Conservation (phyloP, 92 coral and sea anemone species). For the Montipora capitata region DNA sequence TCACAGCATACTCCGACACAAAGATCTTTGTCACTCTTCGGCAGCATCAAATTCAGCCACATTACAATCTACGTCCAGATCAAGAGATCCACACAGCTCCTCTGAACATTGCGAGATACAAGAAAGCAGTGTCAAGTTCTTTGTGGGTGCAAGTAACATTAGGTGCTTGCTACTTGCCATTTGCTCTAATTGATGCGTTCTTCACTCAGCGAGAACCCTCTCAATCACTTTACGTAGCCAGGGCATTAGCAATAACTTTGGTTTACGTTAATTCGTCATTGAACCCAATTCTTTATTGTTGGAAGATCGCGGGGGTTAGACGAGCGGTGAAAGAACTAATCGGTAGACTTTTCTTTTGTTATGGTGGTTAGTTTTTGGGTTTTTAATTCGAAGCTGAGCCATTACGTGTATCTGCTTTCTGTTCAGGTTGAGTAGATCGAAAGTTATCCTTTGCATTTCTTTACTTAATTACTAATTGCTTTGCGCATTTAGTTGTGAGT, state of each 20-base stretch:
- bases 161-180: neutral
- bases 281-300: constrained; percentile 31
- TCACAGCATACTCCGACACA: neutral
- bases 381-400: no score
- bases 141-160: neutral
- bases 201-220: neutral
- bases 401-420: no score
- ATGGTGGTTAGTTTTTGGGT: no score
- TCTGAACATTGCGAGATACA: neutral
- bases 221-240: neutral
- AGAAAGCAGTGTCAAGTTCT: neutral
- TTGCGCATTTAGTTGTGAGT: no score
- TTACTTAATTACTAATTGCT: no score
- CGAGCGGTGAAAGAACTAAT: neutral
- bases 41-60: neutral
- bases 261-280: neutral
- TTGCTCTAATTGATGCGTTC: neutral
- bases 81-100: neutral
- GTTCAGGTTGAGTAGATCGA: neutral
- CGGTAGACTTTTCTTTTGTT: neutral
- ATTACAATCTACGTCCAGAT: neutral
- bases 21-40: neutral
- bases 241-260: neutral
- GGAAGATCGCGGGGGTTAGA: neutral
- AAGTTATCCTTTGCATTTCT: no score